Evolutionary conservation across 2,888 invertebrate genomes (phyloP).

Genomic region (Falcaria lacertinaria): DNA sequence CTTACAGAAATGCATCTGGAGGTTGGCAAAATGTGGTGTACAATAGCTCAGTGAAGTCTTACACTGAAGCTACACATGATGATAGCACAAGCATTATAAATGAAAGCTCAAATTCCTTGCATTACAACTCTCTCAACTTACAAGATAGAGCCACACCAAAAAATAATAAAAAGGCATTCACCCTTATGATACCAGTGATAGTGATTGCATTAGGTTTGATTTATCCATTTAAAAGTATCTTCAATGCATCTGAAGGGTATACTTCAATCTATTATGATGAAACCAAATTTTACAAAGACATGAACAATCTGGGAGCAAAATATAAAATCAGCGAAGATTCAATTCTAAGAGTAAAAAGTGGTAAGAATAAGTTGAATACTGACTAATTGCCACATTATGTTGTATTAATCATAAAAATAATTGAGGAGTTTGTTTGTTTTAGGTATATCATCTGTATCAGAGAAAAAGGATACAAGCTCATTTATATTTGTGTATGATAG

Average conservation of each 20-base stretch:
- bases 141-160: background rate
- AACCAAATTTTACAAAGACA: slow-evolving; percentile 46
- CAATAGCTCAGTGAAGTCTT: slow-evolving; percentile 7
- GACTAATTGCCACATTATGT: background rate
- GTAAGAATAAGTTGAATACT: slow-evolving; percentile 32
- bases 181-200: background rate
- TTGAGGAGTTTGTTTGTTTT: too few relatives aligned
- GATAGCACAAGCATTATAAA: background rate
- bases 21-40: slow-evolving; percentile 4
- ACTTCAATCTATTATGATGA: slow-evolving; percentile 34
- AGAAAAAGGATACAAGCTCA: slow-evolving; percentile 58
- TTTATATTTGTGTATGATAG: slow-evolving; percentile 66
- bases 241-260: slow-evolving; percentile 1
- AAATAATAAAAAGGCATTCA: background rate
- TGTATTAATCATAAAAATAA: too few relatives aligned
- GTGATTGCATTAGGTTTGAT: background rate
- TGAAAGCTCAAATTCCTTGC: background rate
- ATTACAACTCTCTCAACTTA: background rate
- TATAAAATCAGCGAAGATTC: slow-evolving; percentile 53
- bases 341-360: slow-evolving; percentile 54
- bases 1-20: slow-evolving; percentile 48
- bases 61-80: background rate
- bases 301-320: slow-evolving; percentile 45
- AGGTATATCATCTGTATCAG: slow-evolving; percentile 62
- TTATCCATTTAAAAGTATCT: slow-evolving; percentile 4